Evolutionary conservation across 2,888 invertebrate species (phyloP).

Genomic region (Yponomeuta malinellus): DNA sequence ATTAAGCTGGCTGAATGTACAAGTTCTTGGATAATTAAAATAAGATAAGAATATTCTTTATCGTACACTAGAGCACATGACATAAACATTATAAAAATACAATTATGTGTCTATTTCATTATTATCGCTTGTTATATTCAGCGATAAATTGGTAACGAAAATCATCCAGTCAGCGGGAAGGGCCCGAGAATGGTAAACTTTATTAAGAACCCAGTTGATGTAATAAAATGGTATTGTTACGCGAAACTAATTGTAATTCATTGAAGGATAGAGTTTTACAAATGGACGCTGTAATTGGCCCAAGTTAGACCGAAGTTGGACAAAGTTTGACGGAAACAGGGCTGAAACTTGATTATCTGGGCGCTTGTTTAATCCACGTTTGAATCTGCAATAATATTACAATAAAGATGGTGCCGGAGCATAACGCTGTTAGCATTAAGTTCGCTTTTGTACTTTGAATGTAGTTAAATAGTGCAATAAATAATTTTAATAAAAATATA

Average conservation of each 20-base stretch:
- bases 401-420: not conserved
- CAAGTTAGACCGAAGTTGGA: not conserved
- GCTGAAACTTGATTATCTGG: not conserved
- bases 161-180: not conserved
- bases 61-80: too few relatives aligned
- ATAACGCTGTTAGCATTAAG: too few relatives aligned
- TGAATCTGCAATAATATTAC: not conserved
- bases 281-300: not conserved
- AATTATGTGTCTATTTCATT: too few relatives aligned
- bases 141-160: not conserved
- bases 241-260: slow-evolving; percentile 1
- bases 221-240: slow-evolving; percentile 1
- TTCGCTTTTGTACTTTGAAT: too few relatives aligned
- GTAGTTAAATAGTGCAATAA: too few relatives aligned
- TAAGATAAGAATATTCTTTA: too few relatives aligned
- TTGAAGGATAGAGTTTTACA: not conserved
- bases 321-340: not conserved
- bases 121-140: too few relatives aligned
- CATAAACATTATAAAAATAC: too few relatives aligned
- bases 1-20: too few relatives aligned
- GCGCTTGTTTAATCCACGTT: not conserved
- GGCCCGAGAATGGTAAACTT: not conserved
- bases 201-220: not conserved
- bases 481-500: not conserved
- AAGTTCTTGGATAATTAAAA: too few relatives aligned